Evolutionary conservation across 2,888 invertebrate species (phyloP).

Genomic region (Pammene fasciana): DNA sequence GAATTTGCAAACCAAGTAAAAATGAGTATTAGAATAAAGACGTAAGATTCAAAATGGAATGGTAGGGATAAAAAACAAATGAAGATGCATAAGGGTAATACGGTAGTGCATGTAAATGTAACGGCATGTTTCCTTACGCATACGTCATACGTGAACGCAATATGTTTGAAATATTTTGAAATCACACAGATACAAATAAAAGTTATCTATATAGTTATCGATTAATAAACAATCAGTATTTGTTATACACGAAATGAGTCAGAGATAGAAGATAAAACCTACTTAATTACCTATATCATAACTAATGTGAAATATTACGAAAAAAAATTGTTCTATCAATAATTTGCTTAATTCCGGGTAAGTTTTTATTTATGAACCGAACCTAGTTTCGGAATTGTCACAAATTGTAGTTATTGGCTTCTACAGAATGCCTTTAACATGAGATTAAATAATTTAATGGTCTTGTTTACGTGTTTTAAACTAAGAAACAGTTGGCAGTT

Average conservation of each 20-base stretch:
- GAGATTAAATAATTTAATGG: no score
- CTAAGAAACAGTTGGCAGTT: no score
- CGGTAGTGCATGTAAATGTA: slow-evolving; percentile 21
- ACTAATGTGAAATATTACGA: no score
- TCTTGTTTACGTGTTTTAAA: no score
- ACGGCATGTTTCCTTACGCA: slow-evolving; percentile 24
- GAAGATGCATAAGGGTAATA: slow-evolving; percentile 26
- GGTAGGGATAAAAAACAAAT: not conserved
- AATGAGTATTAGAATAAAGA: not conserved
- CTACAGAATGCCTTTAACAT: no score
- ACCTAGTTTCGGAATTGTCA: no score
- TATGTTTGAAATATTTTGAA: slow-evolving; percentile 23
- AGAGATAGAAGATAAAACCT: not conserved
- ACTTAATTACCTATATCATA: no score
- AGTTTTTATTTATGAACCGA: no score
- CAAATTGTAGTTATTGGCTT: no score
- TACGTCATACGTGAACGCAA: slow-evolving; percentile 30
- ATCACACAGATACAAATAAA: not conserved
- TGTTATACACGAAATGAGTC: not conserved
- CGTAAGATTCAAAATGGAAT: slow-evolving; percentile 15
- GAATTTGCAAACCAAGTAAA: slow-evolving; percentile 4
- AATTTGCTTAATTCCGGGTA: no score
- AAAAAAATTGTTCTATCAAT: no score
- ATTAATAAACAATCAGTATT: slow-evolving; percentile 2
- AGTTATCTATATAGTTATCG: not conserved